Percentiles rank a stretch among this genome's conserved stretches.
Evolutionary conservation across 1,140 invertebrate species (phyloP).

Genomic region (Drosophila willistoni): DNA sequence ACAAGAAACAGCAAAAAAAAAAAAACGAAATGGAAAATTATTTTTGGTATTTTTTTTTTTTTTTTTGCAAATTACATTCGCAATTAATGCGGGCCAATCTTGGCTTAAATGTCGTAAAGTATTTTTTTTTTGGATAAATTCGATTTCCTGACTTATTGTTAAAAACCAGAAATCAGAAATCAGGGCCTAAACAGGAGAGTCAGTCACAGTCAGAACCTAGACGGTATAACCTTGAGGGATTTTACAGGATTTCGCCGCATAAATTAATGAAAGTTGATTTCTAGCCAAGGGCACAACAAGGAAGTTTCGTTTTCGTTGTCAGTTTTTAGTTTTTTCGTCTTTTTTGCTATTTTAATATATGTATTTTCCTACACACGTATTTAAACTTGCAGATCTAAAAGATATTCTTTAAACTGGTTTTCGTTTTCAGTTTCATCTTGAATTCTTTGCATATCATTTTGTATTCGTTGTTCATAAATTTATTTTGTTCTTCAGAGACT

Average conservation of each 20-base stretch:
- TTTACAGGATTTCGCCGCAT: not conserved
- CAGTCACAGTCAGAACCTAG: not conserved
- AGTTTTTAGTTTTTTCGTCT: too few relatives aligned
- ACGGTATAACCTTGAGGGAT: conserved; percentile 28
- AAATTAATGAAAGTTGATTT: conserved; percentile 37
- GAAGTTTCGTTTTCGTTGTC: not conserved
- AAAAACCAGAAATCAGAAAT: not conserved
- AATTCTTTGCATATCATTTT: conserved; percentile 7
- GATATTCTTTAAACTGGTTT: conserved; percentile 14
- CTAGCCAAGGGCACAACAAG: conserved; percentile 27
- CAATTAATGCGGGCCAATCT: conserved; percentile 50
- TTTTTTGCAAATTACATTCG: conserved; percentile 25
- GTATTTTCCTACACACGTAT: not conserved
- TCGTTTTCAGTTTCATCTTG: conserved; percentile 7
- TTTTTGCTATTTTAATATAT: not conserved
- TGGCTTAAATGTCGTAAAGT: conserved; percentile 36
- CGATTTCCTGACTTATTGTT: conserved; percentile 27
- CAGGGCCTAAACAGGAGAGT: not conserved
- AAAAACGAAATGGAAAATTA: conserved; percentile 42
- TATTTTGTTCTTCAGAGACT: not conserved
- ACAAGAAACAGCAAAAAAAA: conserved; percentile 8
- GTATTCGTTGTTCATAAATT: not conserved
- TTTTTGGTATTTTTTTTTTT: conserved; percentile 40
- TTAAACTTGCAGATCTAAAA: conserved; percentile 5
- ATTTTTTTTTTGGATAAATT: not conserved